Conservation (phyloP, 2,888 invertebrate species). For the Philereme vetulata region DNA sequence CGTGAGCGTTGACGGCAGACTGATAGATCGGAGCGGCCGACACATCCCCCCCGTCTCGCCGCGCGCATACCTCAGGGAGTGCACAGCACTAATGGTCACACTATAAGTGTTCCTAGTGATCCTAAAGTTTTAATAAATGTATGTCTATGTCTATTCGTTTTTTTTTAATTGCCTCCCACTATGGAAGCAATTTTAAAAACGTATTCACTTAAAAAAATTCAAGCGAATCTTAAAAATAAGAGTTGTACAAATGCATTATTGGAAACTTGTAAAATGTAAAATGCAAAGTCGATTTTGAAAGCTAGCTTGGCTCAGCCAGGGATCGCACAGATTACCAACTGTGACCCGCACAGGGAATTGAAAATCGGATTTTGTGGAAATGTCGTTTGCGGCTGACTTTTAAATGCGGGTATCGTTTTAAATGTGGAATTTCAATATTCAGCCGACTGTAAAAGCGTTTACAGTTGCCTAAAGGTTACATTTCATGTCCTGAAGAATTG, state of each 20-base stretch:
- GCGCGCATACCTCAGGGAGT: no score
- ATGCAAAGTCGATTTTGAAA: constrained; percentile 8
- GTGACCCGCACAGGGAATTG: constrained; percentile 17
- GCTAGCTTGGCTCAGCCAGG: not conserved
- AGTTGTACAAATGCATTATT: not conserved
- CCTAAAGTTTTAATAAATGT: no score
- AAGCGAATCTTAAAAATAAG: not conserved
- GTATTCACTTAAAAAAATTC: no score
- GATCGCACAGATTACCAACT: constrained; percentile 14
- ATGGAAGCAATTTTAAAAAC: no score
- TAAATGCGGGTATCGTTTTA: constrained; percentile 22
- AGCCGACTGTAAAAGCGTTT: constrained; percentile 10
- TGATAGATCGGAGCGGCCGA: no score
- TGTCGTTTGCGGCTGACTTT: constrained; percentile 18
- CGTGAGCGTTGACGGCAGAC: no score
- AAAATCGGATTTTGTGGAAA: constrained; percentile 21
- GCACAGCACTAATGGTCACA: no score
- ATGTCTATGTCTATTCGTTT: no score
- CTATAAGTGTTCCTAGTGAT: no score
- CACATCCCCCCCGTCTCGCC: no score
- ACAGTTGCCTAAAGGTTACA: not conserved
- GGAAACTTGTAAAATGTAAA: not conserved
- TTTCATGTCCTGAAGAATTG: constrained; percentile 1
- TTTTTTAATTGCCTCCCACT: no score
- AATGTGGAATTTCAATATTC: constrained; percentile 20